These are phyloP conservation scores for Pollenia labialis DNA, from an alignment of 2,888 invertebrate genomes.

Conservation along the genomic window DNA sequence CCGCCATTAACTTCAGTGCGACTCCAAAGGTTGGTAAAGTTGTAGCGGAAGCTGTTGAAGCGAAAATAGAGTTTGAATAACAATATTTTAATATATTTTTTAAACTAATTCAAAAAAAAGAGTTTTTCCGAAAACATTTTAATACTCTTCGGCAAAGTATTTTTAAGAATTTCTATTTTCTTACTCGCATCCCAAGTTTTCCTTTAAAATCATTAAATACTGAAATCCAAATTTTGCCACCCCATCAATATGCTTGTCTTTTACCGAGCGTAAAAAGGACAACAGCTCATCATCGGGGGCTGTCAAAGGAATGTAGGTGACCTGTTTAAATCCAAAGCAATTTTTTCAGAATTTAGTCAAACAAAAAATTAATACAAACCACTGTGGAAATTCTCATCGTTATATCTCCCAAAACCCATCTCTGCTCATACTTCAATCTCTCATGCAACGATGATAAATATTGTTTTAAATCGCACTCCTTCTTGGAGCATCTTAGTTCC, in stretches of 20 bases:
- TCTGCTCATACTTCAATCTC: slow-evolving; percentile 78
- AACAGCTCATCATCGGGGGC: slow-evolving; percentile 74
- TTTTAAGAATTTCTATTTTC: slow-evolving; percentile 26
- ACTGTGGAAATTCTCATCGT: slow-evolving; percentile 79
- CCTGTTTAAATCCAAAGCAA: neutral
- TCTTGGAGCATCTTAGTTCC: slow-evolving; percentile 75
- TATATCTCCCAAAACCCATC: slow-evolving; percentile 79
- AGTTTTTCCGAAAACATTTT: neutral
- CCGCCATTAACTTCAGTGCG: slow-evolving; percentile 77
- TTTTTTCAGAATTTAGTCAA: neutral
- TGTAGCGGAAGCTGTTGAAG: slow-evolving; percentile 75
- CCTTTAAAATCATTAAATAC: slow-evolving; percentile 76
- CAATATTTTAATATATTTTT: neutral
- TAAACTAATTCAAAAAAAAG: neutral
- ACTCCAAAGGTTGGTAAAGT: slow-evolving; percentile 79
- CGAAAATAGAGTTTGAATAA: neutral
- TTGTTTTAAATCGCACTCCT: slow-evolving; percentile 69
- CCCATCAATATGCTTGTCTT: slow-evolving; percentile 77
- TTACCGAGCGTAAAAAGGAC: slow-evolving; percentile 75
- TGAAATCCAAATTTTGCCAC: slow-evolving; percentile 79
- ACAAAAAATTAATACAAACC: slow-evolving; percentile 74
- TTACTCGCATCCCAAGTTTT: slow-evolving; percentile 79
- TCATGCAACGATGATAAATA: slow-evolving; percentile 77
- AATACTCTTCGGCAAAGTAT: neutral
- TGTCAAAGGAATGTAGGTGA: slow-evolving; percentile 75